Evolutionary conservation across 2,888 invertebrate species (phyloP), one percentile per base, ranked within the genome.

Genomic region (Allolobophora icterica): DNA sequence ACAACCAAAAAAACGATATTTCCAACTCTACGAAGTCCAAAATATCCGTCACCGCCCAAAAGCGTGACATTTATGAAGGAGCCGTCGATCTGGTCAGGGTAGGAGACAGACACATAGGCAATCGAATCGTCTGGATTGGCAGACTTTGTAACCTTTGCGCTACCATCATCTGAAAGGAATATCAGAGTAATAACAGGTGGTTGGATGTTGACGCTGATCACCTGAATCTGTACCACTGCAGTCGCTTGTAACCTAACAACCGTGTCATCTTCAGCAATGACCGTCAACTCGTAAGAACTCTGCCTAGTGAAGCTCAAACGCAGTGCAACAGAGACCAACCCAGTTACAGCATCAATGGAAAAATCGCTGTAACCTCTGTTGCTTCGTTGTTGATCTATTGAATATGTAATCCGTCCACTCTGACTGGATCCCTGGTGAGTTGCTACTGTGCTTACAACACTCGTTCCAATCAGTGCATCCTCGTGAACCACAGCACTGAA

Each of bases 1-100:
- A 91, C 91, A 11, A 91, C 91, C 34, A 91, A 24, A 30, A 40
- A 91, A 35, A 91, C 89, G 21, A 91, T 15, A n/a, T 91, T 89
- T 34, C 52, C 91, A 6, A 40, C 58, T 24, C 52, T 17, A 33
- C 52, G 87, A n/a, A 91, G 91, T 35, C 42, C 91, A 91, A 91
- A 91, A 35, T 89, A 42, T 33, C 89, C 89, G 35, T 91, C 91
- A 15, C 91, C 91, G 15, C 91, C 91, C 15, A 87, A 35, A 35
- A 91, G 91, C 19, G 91, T 45, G 24, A 91, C 89, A 35, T 91
- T 89, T 34, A 87, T 87, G 35, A 4, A 33, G 17, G n/a, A 34
- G 8, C 87, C 35, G 8, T 87, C 87, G 0, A 0, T 19, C 87
- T 87, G 87, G 34, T 89, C 84, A 15, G n/a, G 34, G 42, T 45